Evolutionary conservation across 2,888 invertebrate genomes (phyloP), one percentile per base, ranked within the genome.

Genomic region (Schizaphis graminum): DNA sequence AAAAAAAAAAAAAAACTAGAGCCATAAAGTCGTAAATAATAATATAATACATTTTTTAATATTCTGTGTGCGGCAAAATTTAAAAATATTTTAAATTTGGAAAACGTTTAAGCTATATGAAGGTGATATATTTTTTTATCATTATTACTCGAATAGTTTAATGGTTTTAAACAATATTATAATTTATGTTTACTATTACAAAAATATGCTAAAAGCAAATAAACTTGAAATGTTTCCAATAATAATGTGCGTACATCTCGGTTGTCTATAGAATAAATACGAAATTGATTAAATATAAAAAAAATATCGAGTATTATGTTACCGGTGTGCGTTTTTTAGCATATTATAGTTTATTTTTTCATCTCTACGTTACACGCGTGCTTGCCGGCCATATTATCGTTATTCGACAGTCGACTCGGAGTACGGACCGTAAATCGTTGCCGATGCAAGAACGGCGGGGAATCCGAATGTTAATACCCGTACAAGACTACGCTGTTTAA

Each of bases 401-500:
- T 67, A 67, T 67, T 67, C n/a, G 1, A 67, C 67, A n/a, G 67
- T n/a, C n/a, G 67, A 67, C 67, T 16, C 67, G 5, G n/a, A n/a
- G 16, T n/a, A 67, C 13, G n/a, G n/a, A n/a, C n/a, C 67, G 56
- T 89, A 57, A 89, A 89, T 57, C 57, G 57, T 35, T 2, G 53
- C 35, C 35, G 88, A 44, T 67, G n/a, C 57, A 57, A 41, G 41
- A 57, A 41, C 89, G 57, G 49, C 57, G 56, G 89, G 89, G 56
- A 16, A 57, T 89, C 57, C 41, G 41, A 57, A 57, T 57, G 13
- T 67, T 57, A 57, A 89, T 57, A 41, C 35, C 26, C 26, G n/a
- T 67, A n/a, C 67, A 67, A n/a, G 67, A 67, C 67, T n/a, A 56
- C 13, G 56, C 41, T 26, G 88, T 89, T 89, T 41, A 89, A 89